A percentile compares a stretch with the other conserved stretches of the same genome.
Conservation (phyloP, 2,797 vertebrate genomes). For the Iguana delicatissima region DNA sequence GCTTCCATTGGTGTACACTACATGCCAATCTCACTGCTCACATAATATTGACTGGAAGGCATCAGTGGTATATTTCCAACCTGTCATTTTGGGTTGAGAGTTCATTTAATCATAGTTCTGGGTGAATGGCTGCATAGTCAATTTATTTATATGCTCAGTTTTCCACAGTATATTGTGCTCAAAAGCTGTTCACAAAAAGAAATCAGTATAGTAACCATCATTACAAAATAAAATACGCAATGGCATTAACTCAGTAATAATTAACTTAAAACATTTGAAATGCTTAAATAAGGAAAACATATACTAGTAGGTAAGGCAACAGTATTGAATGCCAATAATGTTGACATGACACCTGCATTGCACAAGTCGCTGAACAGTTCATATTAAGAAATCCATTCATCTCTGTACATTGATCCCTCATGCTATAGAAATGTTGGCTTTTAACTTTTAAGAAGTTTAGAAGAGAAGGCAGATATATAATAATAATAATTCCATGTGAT, state of each 20-base stretch:
- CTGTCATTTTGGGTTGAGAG: not conserved
- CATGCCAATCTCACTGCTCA: not conserved
- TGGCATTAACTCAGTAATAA: too few relatives aligned
- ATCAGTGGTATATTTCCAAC: not conserved
- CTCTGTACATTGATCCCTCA: not conserved
- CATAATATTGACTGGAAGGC: not conserved
- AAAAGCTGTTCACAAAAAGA: too few relatives aligned
- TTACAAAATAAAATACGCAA: too few relatives aligned
- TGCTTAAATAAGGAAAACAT: too few relatives aligned
- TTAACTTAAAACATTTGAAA: too few relatives aligned
- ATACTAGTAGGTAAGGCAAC: too few relatives aligned
- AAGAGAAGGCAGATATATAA: not conserved
- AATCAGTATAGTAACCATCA: too few relatives aligned
- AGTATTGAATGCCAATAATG: too few relatives aligned
- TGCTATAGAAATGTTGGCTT: not conserved
- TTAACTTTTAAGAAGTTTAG: not conserved
- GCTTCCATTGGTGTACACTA: not conserved
- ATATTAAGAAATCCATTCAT: not conserved
- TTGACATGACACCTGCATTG: too few relatives aligned
- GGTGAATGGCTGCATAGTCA: not conserved
- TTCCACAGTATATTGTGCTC: too few relatives aligned
- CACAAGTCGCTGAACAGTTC: too few relatives aligned
- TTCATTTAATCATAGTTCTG: constrained; percentile 1
- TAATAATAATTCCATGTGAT: not conserved
- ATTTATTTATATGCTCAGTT: too few relatives aligned